phyloP scores from a whole-genome alignment of 2,888 invertebrate species.

The Malthinus seriepunctatus region DNA sequence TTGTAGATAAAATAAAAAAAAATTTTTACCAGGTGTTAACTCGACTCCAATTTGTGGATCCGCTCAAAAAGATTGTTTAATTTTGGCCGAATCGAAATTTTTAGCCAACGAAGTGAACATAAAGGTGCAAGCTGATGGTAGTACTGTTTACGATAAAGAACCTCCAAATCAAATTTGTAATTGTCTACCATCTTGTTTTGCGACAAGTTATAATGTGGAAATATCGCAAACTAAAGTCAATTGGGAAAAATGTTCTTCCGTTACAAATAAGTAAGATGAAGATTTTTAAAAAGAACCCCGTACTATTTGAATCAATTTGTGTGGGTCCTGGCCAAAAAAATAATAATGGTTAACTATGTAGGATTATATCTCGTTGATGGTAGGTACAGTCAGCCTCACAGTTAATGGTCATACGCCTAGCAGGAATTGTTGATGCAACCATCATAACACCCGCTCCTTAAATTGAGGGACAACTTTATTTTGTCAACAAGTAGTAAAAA shows the following conservation, averaged over 20 bases:
- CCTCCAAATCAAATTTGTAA: constrained; percentile 5
- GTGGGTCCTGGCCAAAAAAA: too few relatives aligned
- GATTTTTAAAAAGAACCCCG: neutral
- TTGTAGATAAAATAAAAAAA: too few relatives aligned
- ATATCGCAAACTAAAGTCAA: neutral
- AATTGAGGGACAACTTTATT: too few relatives aligned
- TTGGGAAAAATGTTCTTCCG: neutral
- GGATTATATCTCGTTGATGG: too few relatives aligned
- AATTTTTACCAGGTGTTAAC: neutral
- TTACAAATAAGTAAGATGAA: neutral
- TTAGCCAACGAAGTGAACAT: constrained; percentile 4
- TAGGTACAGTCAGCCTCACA: too few relatives aligned
- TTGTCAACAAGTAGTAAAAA: too few relatives aligned
- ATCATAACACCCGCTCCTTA: too few relatives aligned
- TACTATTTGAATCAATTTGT: neutral
- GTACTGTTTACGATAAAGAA: neutral
- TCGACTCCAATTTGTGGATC: constrained; percentile 6
- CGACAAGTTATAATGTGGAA: constrained; percentile 1
- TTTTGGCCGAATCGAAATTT: neutral
- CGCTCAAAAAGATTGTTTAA: constrained; percentile 9
- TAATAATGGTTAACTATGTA: too few relatives aligned
- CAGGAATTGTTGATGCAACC: too few relatives aligned
- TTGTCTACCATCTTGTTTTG: constrained; percentile 1
- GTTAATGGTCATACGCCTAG: too few relatives aligned
- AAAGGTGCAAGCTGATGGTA: neutral